phyloP scores from a whole-genome alignment of 2,113 vertebrate genomes.

The Nerophis ophidion region DNA sequence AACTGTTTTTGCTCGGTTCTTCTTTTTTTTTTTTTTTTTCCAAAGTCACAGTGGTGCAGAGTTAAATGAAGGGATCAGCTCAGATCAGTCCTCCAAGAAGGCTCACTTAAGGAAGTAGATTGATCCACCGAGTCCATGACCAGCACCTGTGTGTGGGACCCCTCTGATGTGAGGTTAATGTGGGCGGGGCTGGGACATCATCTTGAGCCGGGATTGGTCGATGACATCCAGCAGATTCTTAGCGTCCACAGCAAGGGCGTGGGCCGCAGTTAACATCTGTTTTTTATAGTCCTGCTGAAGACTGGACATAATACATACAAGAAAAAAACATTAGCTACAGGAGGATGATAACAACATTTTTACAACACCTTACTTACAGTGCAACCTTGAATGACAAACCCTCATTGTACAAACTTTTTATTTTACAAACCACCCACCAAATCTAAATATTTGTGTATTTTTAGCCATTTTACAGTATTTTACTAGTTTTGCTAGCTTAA shows the following conservation, averaged over 20 bases:
- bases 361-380: neutral
- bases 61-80: constrained; percentile 21
- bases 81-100: constrained; percentile 2
- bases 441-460: too few species aligned
- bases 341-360: neutral
- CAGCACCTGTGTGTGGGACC: neutral
- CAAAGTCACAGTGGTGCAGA: constrained; percentile 63
- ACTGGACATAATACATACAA: constrained; percentile 64
- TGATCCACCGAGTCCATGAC: neutral
- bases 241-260: constrained; percentile 94
- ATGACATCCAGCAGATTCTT: constrained; percentile 97
- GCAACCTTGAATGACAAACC: neutral
- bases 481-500: too few species aligned
- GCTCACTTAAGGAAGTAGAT: constrained; percentile 11
- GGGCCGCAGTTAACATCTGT: constrained; percentile 95
- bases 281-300: constrained; percentile 99
- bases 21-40: neutral
- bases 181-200: constrained; percentile 82
- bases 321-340: neutral
- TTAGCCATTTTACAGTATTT: too few species aligned
- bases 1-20: constrained; percentile 48
- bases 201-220: constrained; percentile 91
- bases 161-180: constrained; percentile 64
- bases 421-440: too few species aligned
- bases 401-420: too few species aligned